Conservation (phyloP, 2,797 vertebrate species). For the Lagorchestes hirsutus region DNA sequence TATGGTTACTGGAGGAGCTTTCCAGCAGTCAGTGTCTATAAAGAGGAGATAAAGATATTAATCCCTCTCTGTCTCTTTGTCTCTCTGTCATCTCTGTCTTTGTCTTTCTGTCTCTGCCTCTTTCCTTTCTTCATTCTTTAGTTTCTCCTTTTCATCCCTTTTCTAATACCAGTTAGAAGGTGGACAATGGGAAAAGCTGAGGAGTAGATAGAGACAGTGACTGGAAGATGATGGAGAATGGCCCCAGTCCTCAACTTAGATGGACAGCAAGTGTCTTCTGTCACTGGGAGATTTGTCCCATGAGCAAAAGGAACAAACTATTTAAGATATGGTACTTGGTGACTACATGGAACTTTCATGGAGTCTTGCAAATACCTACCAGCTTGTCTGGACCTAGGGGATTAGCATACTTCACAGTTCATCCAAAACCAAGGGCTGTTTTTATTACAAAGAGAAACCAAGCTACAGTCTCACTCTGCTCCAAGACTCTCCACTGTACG, state of each 20-base stretch:
- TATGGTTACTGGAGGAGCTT: conserved; percentile 60
- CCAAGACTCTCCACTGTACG: neutral
- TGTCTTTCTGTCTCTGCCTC: conserved; percentile 11
- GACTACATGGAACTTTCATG: neutral
- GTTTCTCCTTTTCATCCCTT: neutral
- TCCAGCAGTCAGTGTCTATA: conserved; percentile 46
- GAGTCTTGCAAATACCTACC: neutral
- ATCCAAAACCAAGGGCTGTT: conserved; percentile 1
- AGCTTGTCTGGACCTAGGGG: conserved; percentile 13
- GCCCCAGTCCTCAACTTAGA: neutral
- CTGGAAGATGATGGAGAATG: neutral
- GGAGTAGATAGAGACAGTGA: neutral
- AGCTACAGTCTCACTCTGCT: neutral
- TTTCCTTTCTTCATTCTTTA: conserved; percentile 1
- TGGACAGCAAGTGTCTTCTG: conserved; percentile 7
- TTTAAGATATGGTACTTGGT: neutral
- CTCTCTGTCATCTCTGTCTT: neutral
- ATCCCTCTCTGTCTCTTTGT: neutral
- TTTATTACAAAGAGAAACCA: conserved; percentile 20
- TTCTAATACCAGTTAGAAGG: neutral
- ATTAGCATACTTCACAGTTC: neutral
- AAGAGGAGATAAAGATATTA: conserved; percentile 49
- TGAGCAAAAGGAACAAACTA: neutral
- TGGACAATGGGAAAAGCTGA: neutral
- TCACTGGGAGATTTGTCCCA: neutral